Conservation (phyloP, 2,113 vertebrate species). For the Anseranas semipalmata region DNA sequence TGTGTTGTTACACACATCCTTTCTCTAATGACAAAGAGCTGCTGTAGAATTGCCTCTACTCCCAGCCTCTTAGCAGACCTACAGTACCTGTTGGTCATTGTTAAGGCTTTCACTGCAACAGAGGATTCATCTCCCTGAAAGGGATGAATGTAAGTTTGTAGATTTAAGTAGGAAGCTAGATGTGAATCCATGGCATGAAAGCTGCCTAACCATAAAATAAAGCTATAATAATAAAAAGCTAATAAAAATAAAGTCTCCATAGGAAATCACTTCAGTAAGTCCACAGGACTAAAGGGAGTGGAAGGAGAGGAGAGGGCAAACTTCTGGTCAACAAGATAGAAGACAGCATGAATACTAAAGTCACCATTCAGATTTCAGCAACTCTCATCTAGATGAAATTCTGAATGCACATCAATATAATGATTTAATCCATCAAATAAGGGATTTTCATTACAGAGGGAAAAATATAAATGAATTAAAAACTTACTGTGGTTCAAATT, state of each 20-base stretch:
- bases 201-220: background rate
- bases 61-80: background rate
- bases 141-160: background rate
- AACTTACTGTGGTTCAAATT: background rate
- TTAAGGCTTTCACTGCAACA: background rate
- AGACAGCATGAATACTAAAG: background rate
- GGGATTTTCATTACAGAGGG: background rate
- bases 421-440: background rate
- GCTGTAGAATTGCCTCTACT: accelerated
- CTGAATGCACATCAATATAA: background rate
- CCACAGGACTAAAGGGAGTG: background rate
- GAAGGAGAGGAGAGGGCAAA: background rate
- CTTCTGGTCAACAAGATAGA: background rate
- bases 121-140: background rate
- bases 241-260: background rate
- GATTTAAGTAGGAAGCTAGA: background rate
- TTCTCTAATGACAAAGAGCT: background rate
- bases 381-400: background rate
- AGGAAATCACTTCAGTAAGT: background rate
- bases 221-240: too few species aligned
- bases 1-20: background rate
- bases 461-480: background rate
- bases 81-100: background rate
- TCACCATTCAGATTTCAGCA: background rate
- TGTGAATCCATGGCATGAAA: background rate